Conservation (phyloP, 1,140 invertebrate species). For the Pseudachorutes palmiensis region DNA sequence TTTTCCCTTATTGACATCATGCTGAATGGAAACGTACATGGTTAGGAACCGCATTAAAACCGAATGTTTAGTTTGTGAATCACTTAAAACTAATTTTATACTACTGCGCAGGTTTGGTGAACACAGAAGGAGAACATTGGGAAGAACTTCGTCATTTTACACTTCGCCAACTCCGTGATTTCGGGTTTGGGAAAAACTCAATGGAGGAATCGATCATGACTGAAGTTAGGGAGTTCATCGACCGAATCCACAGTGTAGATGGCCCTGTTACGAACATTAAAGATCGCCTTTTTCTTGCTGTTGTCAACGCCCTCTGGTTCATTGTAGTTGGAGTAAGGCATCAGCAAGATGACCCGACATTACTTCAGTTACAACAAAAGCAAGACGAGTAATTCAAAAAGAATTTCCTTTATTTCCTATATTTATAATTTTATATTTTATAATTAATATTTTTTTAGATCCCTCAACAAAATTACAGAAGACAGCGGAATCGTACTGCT, state of each 20-base stretch:
- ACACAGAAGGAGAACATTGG: conserved; percentile 13
- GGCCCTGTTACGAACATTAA: conserved; percentile 6
- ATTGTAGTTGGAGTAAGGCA: conserved; percentile 10
- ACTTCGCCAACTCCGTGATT: conserved; percentile 15
- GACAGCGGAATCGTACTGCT: conserved; percentile 1
- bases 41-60: no score
- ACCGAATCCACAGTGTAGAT: background rate
- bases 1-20: no score
- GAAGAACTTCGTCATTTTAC: conserved; percentile 12
- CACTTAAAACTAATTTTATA: no score
- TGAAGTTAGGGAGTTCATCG: conserved; percentile 13
- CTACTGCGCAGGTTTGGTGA: no score
- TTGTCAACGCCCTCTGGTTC: conserved; percentile 14
- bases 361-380: conserved; percentile 7
- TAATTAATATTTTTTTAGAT: no score
- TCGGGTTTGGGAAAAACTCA: conserved; percentile 12
- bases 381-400: background rate
- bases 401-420: background rate
- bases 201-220: conserved; percentile 9
- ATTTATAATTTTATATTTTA: conserved; percentile 5
- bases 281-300: background rate
- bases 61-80: no score
- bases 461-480: no score
- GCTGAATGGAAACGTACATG: no score
- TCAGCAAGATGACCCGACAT: conserved; percentile 13